Evolutionary conservation across 2,113 vertebrate species (phyloP).

Genomic region (Otocyon megalotis): DNA sequence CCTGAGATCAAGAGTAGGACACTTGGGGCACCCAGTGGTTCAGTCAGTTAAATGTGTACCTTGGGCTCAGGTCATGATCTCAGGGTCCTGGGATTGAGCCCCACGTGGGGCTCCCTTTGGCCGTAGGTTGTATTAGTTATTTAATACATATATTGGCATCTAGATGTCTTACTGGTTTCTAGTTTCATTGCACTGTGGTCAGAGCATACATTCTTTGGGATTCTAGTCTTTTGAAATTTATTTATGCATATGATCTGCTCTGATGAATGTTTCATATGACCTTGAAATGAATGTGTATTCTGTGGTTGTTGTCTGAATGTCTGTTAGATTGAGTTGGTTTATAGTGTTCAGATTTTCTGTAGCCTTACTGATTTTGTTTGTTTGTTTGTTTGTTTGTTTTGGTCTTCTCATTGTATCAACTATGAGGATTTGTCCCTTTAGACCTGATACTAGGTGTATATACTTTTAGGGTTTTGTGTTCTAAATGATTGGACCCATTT

Average conservation of each 20-base stretch:
- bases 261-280: not conserved
- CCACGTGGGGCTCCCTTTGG: not conserved
- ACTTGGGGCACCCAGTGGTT: not conserved
- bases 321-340: not conserved
- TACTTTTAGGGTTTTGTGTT: not conserved
- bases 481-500: not conserved
- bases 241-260: not conserved
- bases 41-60: no score
- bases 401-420: not conserved
- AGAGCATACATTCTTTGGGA: not conserved
- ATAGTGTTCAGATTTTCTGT: slow-evolving; percentile 42
- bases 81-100: no score
- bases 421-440: not conserved
- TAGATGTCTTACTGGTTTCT: slow-evolving; percentile 1
- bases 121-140: not conserved
- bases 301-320: not conserved
- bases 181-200: not conserved
- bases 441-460: not conserved
- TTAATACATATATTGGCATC: not conserved
- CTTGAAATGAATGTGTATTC: not conserved
- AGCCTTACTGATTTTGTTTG: not conserved
- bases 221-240: not conserved
- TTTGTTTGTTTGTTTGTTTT: not conserved
- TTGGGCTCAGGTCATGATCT: no score
- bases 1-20: not conserved